phyloP scores from a whole-genome alignment of 2,888 invertebrate species.

The Amiota mariae region DNA sequence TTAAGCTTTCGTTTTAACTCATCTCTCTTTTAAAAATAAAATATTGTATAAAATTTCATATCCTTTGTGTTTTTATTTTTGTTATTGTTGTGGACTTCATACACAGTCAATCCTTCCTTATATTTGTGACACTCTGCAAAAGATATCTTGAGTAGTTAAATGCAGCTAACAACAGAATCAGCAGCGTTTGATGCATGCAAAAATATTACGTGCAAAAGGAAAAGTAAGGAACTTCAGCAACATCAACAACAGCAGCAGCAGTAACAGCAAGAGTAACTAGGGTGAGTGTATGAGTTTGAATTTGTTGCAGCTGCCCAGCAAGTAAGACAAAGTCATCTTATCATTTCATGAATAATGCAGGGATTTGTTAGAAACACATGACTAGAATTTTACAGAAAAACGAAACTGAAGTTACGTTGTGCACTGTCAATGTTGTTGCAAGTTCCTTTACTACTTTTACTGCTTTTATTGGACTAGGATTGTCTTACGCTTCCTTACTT shows the following conservation, averaged over 20 bases:
- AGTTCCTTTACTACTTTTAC: conserved; percentile 37
- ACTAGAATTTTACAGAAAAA: conserved; percentile 66
- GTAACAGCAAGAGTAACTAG: conserved; percentile 40
- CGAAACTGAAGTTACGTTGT: conserved; percentile 45
- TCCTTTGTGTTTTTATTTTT: too few species aligned
- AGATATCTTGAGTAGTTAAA: conserved; percentile 55
- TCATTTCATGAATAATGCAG: conserved; percentile 71
- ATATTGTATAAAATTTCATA: too few species aligned
- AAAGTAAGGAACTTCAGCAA: conserved; percentile 33
- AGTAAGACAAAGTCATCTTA: conserved; percentile 68
- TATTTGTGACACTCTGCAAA: conserved; percentile 16
- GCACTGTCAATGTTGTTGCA: conserved; percentile 51
- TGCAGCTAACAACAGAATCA: conserved; percentile 46
- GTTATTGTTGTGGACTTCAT: too few species aligned
- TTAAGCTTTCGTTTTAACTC: too few species aligned
- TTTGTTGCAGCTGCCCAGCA: conserved; percentile 38
- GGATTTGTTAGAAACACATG: conserved; percentile 71
- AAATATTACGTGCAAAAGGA: conserved; percentile 52
- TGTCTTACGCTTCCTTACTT: conserved; percentile 43
- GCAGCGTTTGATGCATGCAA: conserved; percentile 43
- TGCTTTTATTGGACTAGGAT: conserved; percentile 22
- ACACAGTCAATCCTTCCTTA: too few species aligned
- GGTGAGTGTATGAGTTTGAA: conserved; percentile 9
- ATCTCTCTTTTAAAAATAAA: too few species aligned
- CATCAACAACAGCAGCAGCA: conserved; percentile 24